Conservation (phyloP, 2,113 vertebrate species). For the Heterotis niloticus region DNA sequence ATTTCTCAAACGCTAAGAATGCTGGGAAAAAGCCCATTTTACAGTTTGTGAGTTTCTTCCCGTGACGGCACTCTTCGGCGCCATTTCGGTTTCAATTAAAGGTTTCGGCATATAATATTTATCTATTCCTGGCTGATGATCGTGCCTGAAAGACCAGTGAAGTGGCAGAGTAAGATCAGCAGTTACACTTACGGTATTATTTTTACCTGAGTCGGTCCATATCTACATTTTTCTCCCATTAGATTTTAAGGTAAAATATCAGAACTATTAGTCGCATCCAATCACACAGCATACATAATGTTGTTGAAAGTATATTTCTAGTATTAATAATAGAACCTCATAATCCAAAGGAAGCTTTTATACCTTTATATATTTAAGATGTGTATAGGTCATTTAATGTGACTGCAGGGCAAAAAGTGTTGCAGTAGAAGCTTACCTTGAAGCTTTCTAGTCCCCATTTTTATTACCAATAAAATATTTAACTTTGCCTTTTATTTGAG, state of each 20-base stretch:
- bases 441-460: constrained; percentile 27
- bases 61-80: too few species aligned
- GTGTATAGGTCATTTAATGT: constrained; percentile 32
- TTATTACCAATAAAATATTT: constrained; percentile 54
- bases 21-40: too few species aligned
- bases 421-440: constrained; percentile 18
- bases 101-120: too few species aligned
- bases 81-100: too few species aligned
- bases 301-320: constrained; percentile 26
- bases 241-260: neutral
- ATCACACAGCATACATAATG: constrained; percentile 17
- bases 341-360: constrained; percentile 30
- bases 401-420: constrained; percentile 31
- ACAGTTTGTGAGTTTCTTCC: too few species aligned
- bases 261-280: neutral
- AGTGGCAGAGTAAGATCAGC: too few species aligned
- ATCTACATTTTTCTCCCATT: neutral
- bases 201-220: neutral
- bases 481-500: constrained; percentile 37
- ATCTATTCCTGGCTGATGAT: too few species aligned
- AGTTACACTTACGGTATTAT: neutral
- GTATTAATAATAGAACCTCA: constrained; percentile 45
- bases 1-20: too few species aligned
- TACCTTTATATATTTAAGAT: constrained; percentile 33
- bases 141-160: too few species aligned